These are phyloP conservation scores for Andrena bucephala DNA, from an alignment of 2,888 invertebrate species.

Conservation along the genomic window DNA sequence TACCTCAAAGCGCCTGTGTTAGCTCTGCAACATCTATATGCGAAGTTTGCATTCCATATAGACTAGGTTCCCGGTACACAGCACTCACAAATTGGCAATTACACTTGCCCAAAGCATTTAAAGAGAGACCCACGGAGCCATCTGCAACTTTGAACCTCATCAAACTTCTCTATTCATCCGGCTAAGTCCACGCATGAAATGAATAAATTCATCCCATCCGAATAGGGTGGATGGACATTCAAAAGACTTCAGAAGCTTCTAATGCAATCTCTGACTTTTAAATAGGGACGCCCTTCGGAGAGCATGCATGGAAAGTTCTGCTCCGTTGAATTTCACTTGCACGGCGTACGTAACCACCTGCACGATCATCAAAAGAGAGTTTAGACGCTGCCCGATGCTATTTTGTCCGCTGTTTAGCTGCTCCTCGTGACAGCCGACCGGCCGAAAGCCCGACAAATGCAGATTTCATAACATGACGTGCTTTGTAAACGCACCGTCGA, in stretches of 20 bases:
- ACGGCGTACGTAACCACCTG: not conserved
- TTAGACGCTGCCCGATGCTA: not conserved
- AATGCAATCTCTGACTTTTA: not conserved
- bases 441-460: slow-evolving; percentile 61
- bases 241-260: not conserved
- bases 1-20: not conserved
- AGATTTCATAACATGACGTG: slow-evolving; percentile 62
- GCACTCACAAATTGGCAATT: not conserved
- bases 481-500: slow-evolving; percentile 30
- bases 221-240: no score
- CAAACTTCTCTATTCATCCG: not conserved
- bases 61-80: not conserved
- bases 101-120: not conserved
- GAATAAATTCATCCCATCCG: no score
- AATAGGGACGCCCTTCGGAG: not conserved
- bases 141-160: not conserved
- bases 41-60: not conserved
- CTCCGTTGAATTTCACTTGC: not conserved
- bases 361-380: not conserved
- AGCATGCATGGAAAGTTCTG: not conserved
- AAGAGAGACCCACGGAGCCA: not conserved
- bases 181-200: not conserved
- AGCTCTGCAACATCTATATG: not conserved
- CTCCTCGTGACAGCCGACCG: not conserved
- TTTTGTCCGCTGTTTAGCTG: not conserved